Percentiles rank a stretch among this genome's conserved stretches.
These are phyloP conservation scores for Achatina immaculata DNA, from an alignment of 1,140 invertebrate species.

Conservation along the genomic window DNA sequence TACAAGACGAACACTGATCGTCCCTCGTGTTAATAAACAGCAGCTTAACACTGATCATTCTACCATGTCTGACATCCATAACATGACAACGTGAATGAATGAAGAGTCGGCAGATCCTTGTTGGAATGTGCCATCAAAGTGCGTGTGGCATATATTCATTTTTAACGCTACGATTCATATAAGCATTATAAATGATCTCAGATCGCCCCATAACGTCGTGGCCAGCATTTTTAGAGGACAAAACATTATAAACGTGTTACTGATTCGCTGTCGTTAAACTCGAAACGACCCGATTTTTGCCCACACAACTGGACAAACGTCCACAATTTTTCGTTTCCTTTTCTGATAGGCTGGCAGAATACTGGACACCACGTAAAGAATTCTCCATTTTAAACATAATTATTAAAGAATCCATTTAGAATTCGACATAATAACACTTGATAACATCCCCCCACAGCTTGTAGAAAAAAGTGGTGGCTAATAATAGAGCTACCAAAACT, in stretches of 20 bases:
- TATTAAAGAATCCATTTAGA: not conserved
- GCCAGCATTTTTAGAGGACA: not conserved
- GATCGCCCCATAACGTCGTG: not conserved
- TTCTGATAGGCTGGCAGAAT: not conserved
- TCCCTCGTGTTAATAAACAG: not conserved
- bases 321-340: not conserved
- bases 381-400: not conserved
- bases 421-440: not conserved
- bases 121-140: not conserved
- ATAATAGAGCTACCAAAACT: not conserved
- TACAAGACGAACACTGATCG: not conserved
- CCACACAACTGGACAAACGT: constrained; percentile 9
- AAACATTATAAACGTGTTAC: constrained; percentile 1
- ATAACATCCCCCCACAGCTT: not conserved
- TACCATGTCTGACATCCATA: not conserved
- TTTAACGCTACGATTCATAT: not conserved
- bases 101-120: not conserved
- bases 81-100: constrained; percentile 3
- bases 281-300: not conserved
- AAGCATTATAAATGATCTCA: not conserved
- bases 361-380: not conserved
- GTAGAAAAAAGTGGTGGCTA: not conserved
- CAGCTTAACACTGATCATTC: not conserved
- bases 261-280: not conserved
- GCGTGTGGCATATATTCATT: constrained; percentile 4